Conservation (phyloP, 2,113 vertebrate species). For the Agelaius tricolor region DNA sequence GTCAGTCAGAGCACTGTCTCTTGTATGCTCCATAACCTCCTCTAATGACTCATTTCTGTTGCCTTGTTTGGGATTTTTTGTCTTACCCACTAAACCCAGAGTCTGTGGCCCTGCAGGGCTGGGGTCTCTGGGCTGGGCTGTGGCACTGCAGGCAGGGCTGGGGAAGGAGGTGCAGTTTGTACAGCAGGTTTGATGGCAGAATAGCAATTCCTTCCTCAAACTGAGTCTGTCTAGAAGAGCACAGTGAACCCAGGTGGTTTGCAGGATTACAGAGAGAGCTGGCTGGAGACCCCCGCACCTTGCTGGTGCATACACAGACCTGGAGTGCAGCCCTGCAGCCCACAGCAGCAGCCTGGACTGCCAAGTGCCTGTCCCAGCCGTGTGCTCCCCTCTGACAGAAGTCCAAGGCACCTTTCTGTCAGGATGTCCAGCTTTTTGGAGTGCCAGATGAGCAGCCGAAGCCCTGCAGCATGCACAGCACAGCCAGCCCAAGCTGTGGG, state of each 20-base stretch:
- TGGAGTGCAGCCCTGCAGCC: neutral
- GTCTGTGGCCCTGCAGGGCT: neutral
- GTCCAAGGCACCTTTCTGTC: neutral
- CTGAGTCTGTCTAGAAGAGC: accelerated
- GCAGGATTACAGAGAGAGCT: neutral
- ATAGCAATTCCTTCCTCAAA: neutral
- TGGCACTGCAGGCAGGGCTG: neutral
- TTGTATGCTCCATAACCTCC: neutral
- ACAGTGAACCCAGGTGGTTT: neutral
- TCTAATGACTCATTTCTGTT: neutral
- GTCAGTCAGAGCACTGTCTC: neutral
- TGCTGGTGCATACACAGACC: too few species aligned
- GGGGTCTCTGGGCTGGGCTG: neutral
- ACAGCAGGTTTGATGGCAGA: neutral
- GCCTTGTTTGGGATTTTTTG: neutral
- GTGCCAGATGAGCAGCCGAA: neutral
- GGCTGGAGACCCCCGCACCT: neutral
- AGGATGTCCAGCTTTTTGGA: neutral
- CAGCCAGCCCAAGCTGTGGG: accelerated
- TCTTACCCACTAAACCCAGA: neutral
- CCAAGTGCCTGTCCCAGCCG: neutral
- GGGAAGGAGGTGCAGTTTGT: neutral
- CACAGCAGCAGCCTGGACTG: neutral
- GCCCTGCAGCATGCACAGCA: neutral
- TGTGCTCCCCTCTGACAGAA: neutral